Base-by-base conservation (phyloP, 2,888 invertebrate genomes). In the Pollenia labialis region DNA sequence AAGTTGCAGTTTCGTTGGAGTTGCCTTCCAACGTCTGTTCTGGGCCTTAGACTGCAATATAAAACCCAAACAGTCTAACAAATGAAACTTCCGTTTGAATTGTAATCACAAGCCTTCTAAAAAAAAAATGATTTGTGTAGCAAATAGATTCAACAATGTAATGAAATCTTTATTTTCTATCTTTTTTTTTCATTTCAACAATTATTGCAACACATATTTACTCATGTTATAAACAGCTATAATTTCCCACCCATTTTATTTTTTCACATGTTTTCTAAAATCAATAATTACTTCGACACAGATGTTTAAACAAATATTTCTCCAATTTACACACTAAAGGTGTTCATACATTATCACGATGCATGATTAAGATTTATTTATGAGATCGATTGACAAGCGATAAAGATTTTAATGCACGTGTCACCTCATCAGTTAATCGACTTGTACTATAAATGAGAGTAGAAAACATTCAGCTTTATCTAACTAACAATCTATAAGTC, bases 271-370 rank as follows among this genome's bases (percentile, higher is more conserved):
- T 64, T 50, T 42, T 68, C 14, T 0, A 42, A 62, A 71, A 64
- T 54, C 58, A n/a, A 42, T 72, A 32, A 60, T 52, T 14, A 54
- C 32, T 42, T 42, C 44, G 75, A 68, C 81, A 68, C 81, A 81
- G 75, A 75, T 75, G 81, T 68, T 69, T 4, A 42, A 56, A 44
- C 40, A 23, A 40, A 50, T 68, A 69, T 14, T 58, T 54, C 32
- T 46, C 50, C 44, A 66, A 42, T 75, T 69, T 44, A 52, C 40
- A 82, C 75, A 82, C 75, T 60, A 44, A 52, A 75, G 68, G 68
- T 75, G 75, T 82, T 82, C 75, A 46, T 75, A 60, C 10, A n/a
- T 50, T 2, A 50, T 50, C n/a, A 56, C 7, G 68, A 69, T 69
- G 1, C 42, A 40, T 11, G 9, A 44, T 32, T 44, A 18, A 42